Evolutionary conservation across 2,113 vertebrate species (phyloP).

Genomic region (Hirundichthys speculiger): DNA sequence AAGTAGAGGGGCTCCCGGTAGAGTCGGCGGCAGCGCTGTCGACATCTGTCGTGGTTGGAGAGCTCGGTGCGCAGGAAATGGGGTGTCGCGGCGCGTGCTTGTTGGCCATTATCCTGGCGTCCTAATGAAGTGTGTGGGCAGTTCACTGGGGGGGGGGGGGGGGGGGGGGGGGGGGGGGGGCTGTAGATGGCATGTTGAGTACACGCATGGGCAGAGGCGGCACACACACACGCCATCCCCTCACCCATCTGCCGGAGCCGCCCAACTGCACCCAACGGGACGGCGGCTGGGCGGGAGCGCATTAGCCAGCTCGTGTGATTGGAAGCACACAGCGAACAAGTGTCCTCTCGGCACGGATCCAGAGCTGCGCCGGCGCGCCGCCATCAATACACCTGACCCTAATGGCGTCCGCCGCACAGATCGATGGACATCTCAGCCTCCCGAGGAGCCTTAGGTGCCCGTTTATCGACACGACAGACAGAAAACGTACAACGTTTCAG

Average conservation of each 20-base stretch:
- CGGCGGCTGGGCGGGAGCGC: slow-evolving; percentile 66
- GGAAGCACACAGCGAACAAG: slow-evolving; percentile 70
- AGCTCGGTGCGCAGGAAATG: slow-evolving; percentile 99
- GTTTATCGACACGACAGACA: slow-evolving; percentile 62
- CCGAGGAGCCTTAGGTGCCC: slow-evolving; percentile 54
- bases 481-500: slow-evolving; percentile 37
- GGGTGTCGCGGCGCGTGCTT: slow-evolving; percentile 97
- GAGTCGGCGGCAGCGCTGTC: slow-evolving; percentile 81
- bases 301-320: slow-evolving; percentile 83
- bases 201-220: slow-evolving; percentile 95
- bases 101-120: slow-evolving; percentile 99
- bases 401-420: slow-evolving; percentile 59
- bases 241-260: slow-evolving; percentile 92
- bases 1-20: slow-evolving; percentile 85
- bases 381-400: slow-evolving; percentile 71
- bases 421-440: slow-evolving; percentile 48
- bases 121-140: slow-evolving; percentile 99
- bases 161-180: slow-evolving; percentile 84
- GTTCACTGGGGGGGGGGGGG: slow-evolving; percentile 82
- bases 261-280: slow-evolving; percentile 93
- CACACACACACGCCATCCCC: slow-evolving; percentile 60
- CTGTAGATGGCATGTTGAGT: slow-evolving; percentile 96
- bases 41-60: slow-evolving; percentile 99
- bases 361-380: slow-evolving; percentile 12
- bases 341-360: slow-evolving; percentile 58